Base-by-base conservation (phyloP, 2,888 invertebrate species). In the Stenodera caucasica region DNA sequence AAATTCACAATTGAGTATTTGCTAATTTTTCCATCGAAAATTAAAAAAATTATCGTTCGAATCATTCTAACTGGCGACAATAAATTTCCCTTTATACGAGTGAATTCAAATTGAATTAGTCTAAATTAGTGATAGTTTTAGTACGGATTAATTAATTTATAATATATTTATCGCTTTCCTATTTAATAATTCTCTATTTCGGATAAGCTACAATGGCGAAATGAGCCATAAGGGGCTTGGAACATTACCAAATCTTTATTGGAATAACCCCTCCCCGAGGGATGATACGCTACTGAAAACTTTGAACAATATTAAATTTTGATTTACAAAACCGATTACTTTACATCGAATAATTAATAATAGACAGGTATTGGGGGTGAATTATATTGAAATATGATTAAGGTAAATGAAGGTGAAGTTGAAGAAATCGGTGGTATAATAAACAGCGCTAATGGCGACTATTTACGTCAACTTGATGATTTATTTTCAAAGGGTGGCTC, bases 251-350 rank as follows among this genome's bases (percentile, higher is more conserved):
- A 45, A 45, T 45, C 45, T 45, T 45, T 45, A 45, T 45, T 45
- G 21, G 21, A 45, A 45, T 45, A 45, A 45, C 21, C 21, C 21
- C 21, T 45, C 45, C 21, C 45, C 2, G 12, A 18, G 45, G 45
- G 21, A 21, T 21, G 45, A 18, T 45, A 45, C n/a, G 21, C 45
- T 18, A 18, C 21, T 45, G 45, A 45, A 45, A 45, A 45, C 9
- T 45, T 45, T 45, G 45, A 45, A 21, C 45, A 21, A 45, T 21
- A 45, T 21, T 45, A 45, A 45, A 45, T 45, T 45, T 45, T 45
- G 21, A 45, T 45, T 21, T 21, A 45, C 21, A 45, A 45, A 45
- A 45, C 21, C 45, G 45, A 45, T 45, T 21, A 45, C 45, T 21
- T 45, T 21, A 37, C 45, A 45, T 21, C 45, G 15, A 45, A 45